Evolutionary conservation across 2,888 invertebrate species (phyloP), one percentile per base, ranked within the genome.

Genomic region (Penaeus monodon): DNA sequence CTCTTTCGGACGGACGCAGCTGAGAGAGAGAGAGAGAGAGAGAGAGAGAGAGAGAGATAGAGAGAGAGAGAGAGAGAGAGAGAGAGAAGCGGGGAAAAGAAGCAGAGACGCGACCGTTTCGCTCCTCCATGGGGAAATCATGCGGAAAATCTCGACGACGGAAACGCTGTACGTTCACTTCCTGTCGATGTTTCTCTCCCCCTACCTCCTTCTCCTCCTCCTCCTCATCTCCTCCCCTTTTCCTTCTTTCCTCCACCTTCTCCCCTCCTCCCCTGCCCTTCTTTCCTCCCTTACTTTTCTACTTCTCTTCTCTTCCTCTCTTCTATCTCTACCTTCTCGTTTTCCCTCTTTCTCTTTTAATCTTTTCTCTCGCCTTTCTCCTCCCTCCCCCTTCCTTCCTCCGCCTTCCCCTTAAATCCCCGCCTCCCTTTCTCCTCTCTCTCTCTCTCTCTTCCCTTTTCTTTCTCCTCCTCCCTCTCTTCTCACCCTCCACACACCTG

Each of bases 341-440:
- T 33, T 65, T 66, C 80, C 44, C 80, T 33, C 80, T 7, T 64
- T 65, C 64, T 57, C 73, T 63, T 82, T 73, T 65, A 76, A 81
- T 76, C 68, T 38, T 38, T 38, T 38, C 38, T 38, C 38, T n/a
- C n/a, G n/a, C n/a, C n/a, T 1, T 3, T 3, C 1, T 33, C 3
- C 33, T 17, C 49, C 49, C 14, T 2, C 14, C 49, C 14, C 14
- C 10, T 14, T 17, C 49, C 49, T 10, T 17, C 49, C 49, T 17
- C 49, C 14, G 24, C 33, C 20, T 22, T 57, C 27, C 29, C 38
- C 38, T 29, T 8, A 38, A 38, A 6, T 8, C 7, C 64, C 38
- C 64, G 27, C 33, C n/a, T n/a, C 64, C 64, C 38, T 12, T 17
- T 10, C 49, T 17, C 64, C 27, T 33, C 17, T 27, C 27, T 27